Evolutionary conservation across 2,888 invertebrate species (phyloP).

Genomic region (Catotricha subobsoleta): DNA sequence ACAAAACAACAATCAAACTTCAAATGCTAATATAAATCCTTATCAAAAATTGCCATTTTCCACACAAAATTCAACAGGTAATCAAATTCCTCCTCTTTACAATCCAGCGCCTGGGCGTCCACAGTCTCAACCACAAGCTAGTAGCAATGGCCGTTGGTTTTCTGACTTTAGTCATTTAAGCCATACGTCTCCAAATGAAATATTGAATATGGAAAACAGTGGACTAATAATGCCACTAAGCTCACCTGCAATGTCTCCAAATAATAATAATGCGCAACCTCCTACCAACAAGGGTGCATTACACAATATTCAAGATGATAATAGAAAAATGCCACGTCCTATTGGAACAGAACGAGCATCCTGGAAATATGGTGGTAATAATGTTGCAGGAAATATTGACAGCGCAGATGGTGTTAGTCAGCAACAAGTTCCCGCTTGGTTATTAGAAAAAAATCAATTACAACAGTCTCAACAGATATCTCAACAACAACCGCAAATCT

Average conservation of each 20-base stretch:
- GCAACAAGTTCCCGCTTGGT: conserved; percentile 1
- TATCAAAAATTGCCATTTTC: conserved; percentile 12
- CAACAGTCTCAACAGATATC: conserved; percentile 4
- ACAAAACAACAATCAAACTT: conserved; percentile 14
- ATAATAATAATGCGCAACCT: conserved; percentile 13
- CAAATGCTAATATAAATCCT: conserved; percentile 13
- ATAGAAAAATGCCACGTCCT: conserved; percentile 41
- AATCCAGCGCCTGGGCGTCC: conserved; percentile 17
- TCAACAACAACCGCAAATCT: conserved; percentile 11
- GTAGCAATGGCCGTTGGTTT: conserved; percentile 18
- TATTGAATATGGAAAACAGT: conserved; percentile 23
- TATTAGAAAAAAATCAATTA: conserved; percentile 1
- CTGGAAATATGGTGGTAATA: conserved; percentile 4
- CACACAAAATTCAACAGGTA: conserved; percentile 7
- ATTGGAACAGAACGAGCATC: conserved; percentile 61
- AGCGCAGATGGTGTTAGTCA: conserved; percentile 3
- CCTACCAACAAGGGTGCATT: not conserved
- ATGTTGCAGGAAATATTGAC: conserved; percentile 1
- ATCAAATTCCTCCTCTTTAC: conserved; percentile 9
- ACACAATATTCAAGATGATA: conserved; percentile 18
- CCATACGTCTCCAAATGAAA: conserved; percentile 20
- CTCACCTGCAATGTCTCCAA: conserved; percentile 28
- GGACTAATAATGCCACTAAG: conserved; percentile 19
- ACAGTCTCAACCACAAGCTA: conserved; percentile 19
- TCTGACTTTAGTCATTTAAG: conserved; percentile 12